These are phyloP conservation scores for Macrosiphum euphorbiae DNA, from an alignment of 2,888 invertebrate genomes.

Conservation along the genomic window DNA sequence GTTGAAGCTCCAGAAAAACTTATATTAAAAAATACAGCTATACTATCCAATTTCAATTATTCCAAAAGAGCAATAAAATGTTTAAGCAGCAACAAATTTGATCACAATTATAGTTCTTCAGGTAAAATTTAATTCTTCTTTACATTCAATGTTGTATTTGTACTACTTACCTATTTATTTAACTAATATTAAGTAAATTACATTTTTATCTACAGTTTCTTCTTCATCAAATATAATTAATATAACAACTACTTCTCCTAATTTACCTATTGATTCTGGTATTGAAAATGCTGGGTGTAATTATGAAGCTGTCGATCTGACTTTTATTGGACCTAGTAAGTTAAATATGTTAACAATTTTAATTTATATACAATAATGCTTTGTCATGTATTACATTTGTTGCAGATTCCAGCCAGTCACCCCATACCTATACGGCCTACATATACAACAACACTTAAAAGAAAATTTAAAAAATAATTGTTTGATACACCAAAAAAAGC, in stretches of 20 bases:
- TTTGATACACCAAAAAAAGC: not conserved
- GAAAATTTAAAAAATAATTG: not conserved
- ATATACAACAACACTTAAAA: not conserved
- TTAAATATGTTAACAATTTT: slow-evolving; percentile 6
- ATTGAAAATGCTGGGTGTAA: not conserved
- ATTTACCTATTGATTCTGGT: not conserved
- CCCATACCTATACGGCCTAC: slow-evolving; percentile 21
- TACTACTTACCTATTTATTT: not conserved
- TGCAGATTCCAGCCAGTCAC: not conserved
- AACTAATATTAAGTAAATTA: slow-evolving; percentile 13
- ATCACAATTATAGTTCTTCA: not conserved
- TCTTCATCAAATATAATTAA: not conserved
- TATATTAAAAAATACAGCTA: not conserved
- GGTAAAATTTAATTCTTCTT: not conserved
- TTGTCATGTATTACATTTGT: not conserved
- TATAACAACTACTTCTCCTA: not conserved
- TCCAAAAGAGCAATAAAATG: not conserved
- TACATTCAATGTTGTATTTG: not conserved
- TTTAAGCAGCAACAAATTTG: not conserved
- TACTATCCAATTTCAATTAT: not conserved
- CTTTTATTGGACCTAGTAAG: slow-evolving; percentile 16
- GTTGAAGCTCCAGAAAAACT: not conserved
- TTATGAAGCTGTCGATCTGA: slow-evolving; percentile 3
- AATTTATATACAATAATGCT: not conserved
- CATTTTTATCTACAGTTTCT: not conserved